phyloP scores from a whole-genome alignment of 2,888 invertebrate genomes.

The Heliconius ethilla region DNA sequence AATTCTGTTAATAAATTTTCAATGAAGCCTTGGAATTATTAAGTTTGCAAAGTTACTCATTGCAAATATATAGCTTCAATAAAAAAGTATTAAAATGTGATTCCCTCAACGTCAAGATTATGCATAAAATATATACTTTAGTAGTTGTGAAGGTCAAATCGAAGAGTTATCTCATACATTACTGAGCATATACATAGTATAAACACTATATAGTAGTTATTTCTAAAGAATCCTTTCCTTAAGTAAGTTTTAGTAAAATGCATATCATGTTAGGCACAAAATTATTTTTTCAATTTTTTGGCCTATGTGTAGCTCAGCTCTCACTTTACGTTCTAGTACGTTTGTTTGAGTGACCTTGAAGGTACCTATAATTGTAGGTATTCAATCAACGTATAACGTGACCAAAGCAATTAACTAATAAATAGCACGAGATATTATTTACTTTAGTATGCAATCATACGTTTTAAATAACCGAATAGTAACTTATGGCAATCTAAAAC shows the following conservation, averaged over 20 bases:
- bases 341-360: slow-evolving; percentile 16
- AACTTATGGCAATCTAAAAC: neutral
- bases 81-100: neutral
- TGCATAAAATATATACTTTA: neutral
- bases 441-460: neutral
- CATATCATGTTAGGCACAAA: neutral
- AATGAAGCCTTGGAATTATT: neutral
- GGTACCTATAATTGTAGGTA: neutral
- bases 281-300: neutral
- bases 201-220: neutral
- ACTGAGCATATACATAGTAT: too few relatives aligned
- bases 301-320: neutral
- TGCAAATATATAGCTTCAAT: neutral
- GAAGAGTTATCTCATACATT: neutral
- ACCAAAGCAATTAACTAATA: slow-evolving; percentile 3
- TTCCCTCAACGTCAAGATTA: neutral
- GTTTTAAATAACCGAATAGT: neutral
- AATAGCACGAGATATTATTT: slow-evolving; percentile 1
- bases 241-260: neutral
- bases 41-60: neutral
- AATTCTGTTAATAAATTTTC: neutral
- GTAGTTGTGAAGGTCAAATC: neutral
- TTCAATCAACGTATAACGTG: slow-evolving; percentile 4
- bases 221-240: neutral
- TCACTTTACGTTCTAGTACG: neutral